Evolutionary conservation across 2,113 vertebrate genomes (phyloP).

Genomic region (Halichoeres trimaculatus): DNA sequence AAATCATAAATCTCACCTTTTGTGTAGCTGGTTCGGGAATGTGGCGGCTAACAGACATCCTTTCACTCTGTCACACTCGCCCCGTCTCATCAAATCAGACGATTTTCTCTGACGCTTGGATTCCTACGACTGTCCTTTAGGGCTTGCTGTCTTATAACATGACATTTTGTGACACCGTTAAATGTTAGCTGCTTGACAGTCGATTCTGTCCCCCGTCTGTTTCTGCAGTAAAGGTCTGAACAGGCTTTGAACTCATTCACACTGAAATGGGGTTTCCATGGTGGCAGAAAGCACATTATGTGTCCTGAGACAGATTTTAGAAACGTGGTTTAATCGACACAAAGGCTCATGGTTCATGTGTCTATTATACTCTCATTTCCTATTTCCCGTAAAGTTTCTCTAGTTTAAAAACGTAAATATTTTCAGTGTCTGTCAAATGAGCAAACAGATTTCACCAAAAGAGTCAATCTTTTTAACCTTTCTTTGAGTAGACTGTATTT

Average conservation of each 20-base stretch:
- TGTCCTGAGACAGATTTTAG: not conserved
- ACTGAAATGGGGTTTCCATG: not conserved
- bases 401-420: too few species aligned
- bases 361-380: not conserved
- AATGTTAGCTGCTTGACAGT: not conserved
- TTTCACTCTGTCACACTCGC: not conserved
- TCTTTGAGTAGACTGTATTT: too few species aligned
- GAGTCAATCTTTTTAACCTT: too few species aligned
- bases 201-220: not conserved
- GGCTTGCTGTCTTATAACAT: not conserved
- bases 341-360: not conserved
- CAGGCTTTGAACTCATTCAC: not conserved
- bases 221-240: not conserved
- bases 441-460: too few species aligned
- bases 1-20: not conserved
- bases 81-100: not conserved
- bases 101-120: not conserved
- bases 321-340: not conserved
- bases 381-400: not conserved
- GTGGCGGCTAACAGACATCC: not conserved
- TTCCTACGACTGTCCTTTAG: not conserved
- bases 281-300: not conserved
- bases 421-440: too few species aligned
- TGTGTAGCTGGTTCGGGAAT: not conserved
- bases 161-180: not conserved